phyloP scores from a whole-genome alignment of 1,140 invertebrate species.

The Pachypsylla venusta region DNA sequence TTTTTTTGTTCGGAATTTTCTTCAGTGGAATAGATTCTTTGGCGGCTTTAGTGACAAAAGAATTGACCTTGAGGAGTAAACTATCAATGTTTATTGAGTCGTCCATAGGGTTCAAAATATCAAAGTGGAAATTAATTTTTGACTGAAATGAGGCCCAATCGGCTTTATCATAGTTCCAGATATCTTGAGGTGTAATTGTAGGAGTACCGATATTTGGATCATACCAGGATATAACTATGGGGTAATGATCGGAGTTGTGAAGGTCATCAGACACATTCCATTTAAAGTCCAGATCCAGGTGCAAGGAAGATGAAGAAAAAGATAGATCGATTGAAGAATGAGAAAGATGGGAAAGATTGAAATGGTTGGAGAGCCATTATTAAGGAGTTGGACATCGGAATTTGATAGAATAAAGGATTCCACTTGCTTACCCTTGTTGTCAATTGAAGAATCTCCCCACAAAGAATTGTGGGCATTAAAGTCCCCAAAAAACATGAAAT shows the following conservation, averaged over 20 bases:
- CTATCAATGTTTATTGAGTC: too few species aligned
- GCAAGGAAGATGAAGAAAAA: not conserved
- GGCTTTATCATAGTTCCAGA: too few species aligned
- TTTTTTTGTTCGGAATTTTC: too few species aligned
- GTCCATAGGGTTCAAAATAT: too few species aligned
- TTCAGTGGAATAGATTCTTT: too few species aligned
- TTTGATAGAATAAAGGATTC: not conserved
- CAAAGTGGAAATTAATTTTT: too few species aligned
- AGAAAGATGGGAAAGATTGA: not conserved
- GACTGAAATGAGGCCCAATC: too few species aligned
- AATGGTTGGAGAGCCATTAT: not conserved
- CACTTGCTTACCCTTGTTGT: conserved; percentile 23
- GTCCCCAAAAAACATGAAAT: conserved; percentile 25
- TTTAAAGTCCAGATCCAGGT: not conserved
- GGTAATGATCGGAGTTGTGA: not conserved
- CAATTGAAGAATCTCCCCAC: conserved; percentile 26
- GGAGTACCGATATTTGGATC: too few species aligned
- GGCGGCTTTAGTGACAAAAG: too few species aligned
- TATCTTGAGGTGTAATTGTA: too few species aligned
- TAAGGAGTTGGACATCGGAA: not conserved
- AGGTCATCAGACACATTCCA: conserved; percentile 11
- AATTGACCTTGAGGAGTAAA: too few species aligned
- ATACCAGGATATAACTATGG: not conserved
- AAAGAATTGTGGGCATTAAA: conserved; percentile 27
- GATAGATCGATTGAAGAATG: not conserved